phyloP scores from a whole-genome alignment of 2,797 vertebrate species.

The Molothrus aeneus region DNA sequence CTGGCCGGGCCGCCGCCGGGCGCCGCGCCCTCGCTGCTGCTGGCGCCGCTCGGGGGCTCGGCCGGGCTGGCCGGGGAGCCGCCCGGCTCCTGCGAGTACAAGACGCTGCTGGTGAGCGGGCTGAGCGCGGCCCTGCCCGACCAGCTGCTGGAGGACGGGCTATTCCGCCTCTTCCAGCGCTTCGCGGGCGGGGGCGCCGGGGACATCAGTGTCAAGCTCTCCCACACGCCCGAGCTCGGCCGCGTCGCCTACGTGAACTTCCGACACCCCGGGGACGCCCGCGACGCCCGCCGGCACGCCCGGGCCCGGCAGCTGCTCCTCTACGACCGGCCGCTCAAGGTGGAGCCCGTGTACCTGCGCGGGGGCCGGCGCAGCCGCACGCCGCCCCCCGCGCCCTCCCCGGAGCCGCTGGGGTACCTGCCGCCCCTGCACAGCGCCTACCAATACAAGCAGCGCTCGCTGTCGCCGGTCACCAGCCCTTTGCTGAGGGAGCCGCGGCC shows the following conservation, averaged over 20 bases:
- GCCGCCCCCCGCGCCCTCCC: slow-evolving; percentile 87
- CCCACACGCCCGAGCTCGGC: slow-evolving; percentile 93
- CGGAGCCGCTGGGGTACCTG: slow-evolving; percentile 81
- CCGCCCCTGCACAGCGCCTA: slow-evolving; percentile 84
- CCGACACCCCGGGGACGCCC: slow-evolving; percentile 91
- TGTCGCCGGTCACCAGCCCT: slow-evolving; percentile 85
- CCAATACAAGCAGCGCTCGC: slow-evolving; percentile 88
- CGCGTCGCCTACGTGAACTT: slow-evolving; percentile 96
- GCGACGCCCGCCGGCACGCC: slow-evolving; percentile 90
- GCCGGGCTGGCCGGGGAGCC: slow-evolving; percentile 70
- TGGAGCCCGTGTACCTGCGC: slow-evolving; percentile 93
- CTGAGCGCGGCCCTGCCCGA: slow-evolving; percentile 91
- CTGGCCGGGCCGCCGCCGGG: slow-evolving; percentile 50
- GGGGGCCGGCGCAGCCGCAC: slow-evolving; percentile 89
- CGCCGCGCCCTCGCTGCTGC: slow-evolving; percentile 75
- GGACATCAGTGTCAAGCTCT: slow-evolving; percentile 94
- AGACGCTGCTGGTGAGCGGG: slow-evolving; percentile 94
- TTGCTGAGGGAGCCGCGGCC: slow-evolving; percentile 85
- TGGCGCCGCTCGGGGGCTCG: slow-evolving; percentile 76
- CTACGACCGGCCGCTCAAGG: slow-evolving; percentile 90
- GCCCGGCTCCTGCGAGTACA: slow-evolving; percentile 85
- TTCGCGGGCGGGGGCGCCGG: slow-evolving; percentile 81
- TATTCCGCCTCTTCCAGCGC: slow-evolving; percentile 97
- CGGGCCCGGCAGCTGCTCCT: slow-evolving; percentile 89
- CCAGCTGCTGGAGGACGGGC: slow-evolving; percentile 92